A percentile compares a stretch with the other conserved stretches of the same genome.
These are phyloP conservation scores for Scatophagus argus DNA, from an alignment of 2,113 vertebrate species.

Conservation along the genomic window DNA sequence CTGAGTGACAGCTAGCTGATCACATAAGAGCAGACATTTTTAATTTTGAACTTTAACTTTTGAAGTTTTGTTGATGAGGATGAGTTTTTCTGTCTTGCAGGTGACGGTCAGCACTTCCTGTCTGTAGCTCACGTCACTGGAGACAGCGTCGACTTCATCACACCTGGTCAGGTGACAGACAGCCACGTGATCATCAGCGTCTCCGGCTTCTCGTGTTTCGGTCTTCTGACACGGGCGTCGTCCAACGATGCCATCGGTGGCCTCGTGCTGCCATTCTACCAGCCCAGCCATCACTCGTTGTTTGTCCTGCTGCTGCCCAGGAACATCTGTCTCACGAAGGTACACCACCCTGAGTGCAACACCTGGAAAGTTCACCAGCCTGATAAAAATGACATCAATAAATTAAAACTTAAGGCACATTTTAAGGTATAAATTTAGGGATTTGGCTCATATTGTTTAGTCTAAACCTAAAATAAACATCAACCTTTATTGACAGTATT, in stretches of 20 bases:
- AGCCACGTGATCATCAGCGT: conserved; percentile 18
- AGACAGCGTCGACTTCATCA: conserved; percentile 21
- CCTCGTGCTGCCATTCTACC: conserved; percentile 36
- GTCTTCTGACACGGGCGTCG: not conserved
- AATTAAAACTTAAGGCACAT: too few species aligned
- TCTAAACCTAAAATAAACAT: too few species aligned
- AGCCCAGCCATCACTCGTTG: not conserved
- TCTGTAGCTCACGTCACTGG: conserved; percentile 40
- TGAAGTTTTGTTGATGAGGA: not conserved
- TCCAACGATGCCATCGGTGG: not conserved
- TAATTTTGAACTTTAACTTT: too few species aligned
- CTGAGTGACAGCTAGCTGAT: too few species aligned
- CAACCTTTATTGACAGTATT: too few species aligned
- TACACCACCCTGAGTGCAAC: conserved; percentile 15
- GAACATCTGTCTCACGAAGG: conserved; percentile 33
- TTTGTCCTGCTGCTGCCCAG: conserved; percentile 41
- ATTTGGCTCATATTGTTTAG: too few species aligned
- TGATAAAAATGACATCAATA: too few species aligned
- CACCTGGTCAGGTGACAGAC: conserved; percentile 11
- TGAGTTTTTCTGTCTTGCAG: conserved; percentile 7
- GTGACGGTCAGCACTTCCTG: not conserved
- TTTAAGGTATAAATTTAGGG: too few species aligned
- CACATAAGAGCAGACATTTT: too few species aligned
- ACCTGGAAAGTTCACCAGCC: too few species aligned
- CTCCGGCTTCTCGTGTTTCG: conserved; percentile 36